A percentile compares a stretch with the other conserved stretches of the same genome.
Evolutionary conservation across 2,888 invertebrate genomes (phyloP).

Genomic region (Thysanoteuthis rhombus): DNA sequence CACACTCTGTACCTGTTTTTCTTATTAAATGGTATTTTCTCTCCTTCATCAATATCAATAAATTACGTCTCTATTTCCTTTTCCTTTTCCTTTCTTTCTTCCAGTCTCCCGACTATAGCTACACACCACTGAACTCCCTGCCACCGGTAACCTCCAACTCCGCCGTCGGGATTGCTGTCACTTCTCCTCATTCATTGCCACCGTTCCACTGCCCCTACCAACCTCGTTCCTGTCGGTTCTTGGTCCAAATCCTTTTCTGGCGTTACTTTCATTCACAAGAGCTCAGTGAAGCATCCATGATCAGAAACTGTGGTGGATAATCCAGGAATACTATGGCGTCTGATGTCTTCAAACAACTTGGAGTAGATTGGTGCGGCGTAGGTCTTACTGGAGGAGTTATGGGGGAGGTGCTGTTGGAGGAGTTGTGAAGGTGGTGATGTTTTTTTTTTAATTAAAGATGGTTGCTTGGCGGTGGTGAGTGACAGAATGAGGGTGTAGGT

Average conservation of each 20-base stretch:
- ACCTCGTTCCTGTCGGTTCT: neutral
- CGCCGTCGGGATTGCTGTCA: neutral
- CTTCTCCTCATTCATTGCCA: neutral
- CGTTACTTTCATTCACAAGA: neutral
- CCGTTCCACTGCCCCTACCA: neutral
- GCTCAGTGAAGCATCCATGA: neutral
- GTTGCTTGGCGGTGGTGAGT: neutral
- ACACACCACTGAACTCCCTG: no score
- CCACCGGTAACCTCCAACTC: neutral
- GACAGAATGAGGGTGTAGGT: neutral
- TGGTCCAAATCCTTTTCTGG: neutral
- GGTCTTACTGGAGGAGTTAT: no score
- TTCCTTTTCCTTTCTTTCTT: neutral
- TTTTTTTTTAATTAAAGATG: neutral
- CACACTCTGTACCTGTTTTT: no score
- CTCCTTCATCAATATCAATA: no score
- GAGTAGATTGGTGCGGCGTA: neutral
- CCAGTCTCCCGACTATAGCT: neutral
- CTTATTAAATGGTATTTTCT: no score
- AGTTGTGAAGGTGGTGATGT: neutral
- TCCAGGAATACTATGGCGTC: neutral
- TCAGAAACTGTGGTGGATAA: neutral
- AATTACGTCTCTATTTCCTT: no score
- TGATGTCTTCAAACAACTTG: neutral
- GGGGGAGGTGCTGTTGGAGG: neutral